Percentiles rank a stretch among this genome's conserved stretches.
phyloP scores from a whole-genome alignment of 2,888 invertebrate genomes.

The Chaetogeoica ovagalla region DNA sequence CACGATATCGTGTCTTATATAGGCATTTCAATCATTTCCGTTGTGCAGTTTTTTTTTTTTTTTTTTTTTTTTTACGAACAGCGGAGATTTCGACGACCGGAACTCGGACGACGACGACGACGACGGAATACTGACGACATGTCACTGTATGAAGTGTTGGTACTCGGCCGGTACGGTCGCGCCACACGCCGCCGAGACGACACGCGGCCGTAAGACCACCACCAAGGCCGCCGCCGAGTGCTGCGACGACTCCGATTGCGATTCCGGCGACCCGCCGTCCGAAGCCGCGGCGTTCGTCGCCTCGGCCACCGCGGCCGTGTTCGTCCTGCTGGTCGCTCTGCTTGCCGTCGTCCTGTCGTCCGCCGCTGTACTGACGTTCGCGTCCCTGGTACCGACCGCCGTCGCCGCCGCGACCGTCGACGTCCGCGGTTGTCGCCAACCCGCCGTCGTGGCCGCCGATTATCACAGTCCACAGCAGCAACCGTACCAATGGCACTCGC shows the following conservation, averaged over 20 bases:
- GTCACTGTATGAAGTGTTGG: conserved; percentile 10
- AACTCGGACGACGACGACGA: too few relatives aligned
- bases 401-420: conserved; percentile 2
- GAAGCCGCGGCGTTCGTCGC: conserved; percentile 33
- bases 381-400: conserved; percentile 7
- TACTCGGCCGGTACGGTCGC: neutral
- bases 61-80: neutral
- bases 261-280: conserved; percentile 25
- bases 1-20: too few relatives aligned
- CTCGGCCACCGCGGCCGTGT: conserved; percentile 20
- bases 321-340: conserved; percentile 16
- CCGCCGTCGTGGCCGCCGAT: too few relatives aligned
- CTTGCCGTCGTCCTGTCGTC: conserved; percentile 22
- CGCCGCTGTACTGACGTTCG: neutral
- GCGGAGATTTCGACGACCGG: neutral
- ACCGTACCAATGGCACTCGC: neutral
- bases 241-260: neutral
- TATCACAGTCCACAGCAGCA: neutral
- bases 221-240: too few relatives aligned
- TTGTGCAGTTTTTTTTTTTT: too few relatives aligned
- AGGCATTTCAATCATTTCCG: too few relatives aligned
- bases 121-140: neutral
- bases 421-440: neutral
- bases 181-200: neutral
- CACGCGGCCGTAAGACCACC: neutral